Evolutionary conservation across 2,888 invertebrate genomes (phyloP).

Genomic region (Priocnemis perturbator): DNA sequence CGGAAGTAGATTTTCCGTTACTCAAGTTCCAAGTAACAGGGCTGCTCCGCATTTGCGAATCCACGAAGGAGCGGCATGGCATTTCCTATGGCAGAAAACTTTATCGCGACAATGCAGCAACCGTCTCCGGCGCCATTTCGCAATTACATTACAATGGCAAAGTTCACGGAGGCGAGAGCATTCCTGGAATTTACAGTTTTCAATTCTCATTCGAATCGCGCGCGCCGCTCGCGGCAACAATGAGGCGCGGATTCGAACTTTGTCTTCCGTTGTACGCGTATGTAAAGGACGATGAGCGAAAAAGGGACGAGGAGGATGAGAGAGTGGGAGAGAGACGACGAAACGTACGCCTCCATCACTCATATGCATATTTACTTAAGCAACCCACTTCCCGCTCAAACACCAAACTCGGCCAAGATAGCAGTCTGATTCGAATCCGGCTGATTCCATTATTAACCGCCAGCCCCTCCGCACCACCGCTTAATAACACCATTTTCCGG

Average conservation of each 20-base stretch:
- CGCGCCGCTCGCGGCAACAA: background rate
- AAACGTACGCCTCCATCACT: too few relatives aligned
- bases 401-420: too few relatives aligned
- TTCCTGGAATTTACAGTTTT: background rate
- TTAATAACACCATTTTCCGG: too few relatives aligned
- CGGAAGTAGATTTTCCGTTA: too few relatives aligned
- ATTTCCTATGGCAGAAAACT: constrained; percentile 16
- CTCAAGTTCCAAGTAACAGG: too few relatives aligned
- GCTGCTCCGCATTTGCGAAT: background rate
- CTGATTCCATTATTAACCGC: too few relatives aligned
- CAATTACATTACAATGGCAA: constrained; percentile 32
- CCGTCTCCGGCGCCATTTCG: constrained; percentile 24
- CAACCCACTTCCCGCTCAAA: too few relatives aligned
- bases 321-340: background rate
- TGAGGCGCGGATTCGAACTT: background rate
- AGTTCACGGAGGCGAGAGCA: constrained; percentile 9
- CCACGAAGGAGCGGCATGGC: background rate
- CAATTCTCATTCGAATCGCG: constrained; percentile 3
- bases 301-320: background rate
- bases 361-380: too few relatives aligned
- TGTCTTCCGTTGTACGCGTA: background rate
- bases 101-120: constrained; percentile 18
- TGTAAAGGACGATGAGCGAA: background rate
- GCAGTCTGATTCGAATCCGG: too few relatives aligned
- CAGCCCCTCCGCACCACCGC: too few relatives aligned